phyloP scores from a whole-genome alignment of 2,888 invertebrate species.

The Lasioglossum marginatum region DNA sequence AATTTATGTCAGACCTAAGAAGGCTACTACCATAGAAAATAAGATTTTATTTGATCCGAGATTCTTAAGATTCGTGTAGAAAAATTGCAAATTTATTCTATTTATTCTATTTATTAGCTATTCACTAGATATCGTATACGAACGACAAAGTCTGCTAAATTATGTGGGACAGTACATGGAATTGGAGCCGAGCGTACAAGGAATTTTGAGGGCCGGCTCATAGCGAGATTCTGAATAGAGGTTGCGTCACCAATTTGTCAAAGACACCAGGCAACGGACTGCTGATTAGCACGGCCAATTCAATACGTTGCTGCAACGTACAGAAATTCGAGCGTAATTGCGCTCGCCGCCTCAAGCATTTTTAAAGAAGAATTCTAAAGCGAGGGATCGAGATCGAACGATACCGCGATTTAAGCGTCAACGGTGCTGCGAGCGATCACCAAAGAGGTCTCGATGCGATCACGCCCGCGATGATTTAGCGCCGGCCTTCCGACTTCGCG shows the following conservation, averaged over 20 bases:
- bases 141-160: neutral
- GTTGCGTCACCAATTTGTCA: neutral
- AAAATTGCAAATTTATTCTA: no score
- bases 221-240: neutral
- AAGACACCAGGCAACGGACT: neutral
- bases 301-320: neutral
- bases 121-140: neutral
- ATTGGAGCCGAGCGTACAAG: neutral
- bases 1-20: no score
- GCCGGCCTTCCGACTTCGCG: constrained; percentile 60
- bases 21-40: no score
- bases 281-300: neutral
- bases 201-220: neutral
- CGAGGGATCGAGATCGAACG: neutral
- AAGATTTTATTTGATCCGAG: no score
- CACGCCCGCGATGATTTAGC: constrained; percentile 40
- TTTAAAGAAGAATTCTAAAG: neutral
- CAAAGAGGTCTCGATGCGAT: neutral
- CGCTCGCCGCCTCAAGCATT: neutral
- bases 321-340: neutral
- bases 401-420: neutral
- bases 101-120: no score
- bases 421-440: neutral
- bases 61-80: no score
- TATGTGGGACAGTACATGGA: no score